Base-by-base conservation (phyloP, 2,797 vertebrate genomes). In the Pipistrellus nathusii region DNA sequence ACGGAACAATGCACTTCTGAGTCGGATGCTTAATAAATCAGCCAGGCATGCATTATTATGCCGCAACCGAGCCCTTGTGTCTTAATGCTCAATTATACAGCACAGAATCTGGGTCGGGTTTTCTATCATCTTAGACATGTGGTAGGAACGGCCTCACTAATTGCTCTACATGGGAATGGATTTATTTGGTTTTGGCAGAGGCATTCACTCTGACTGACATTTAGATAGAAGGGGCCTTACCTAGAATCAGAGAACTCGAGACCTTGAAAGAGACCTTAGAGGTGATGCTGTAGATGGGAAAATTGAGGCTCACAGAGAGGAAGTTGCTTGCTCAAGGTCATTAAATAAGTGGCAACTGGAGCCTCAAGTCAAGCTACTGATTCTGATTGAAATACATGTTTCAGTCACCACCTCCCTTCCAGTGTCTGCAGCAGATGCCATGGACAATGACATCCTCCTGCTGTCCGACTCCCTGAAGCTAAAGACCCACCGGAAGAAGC, bases 51-150 rank as follows among this genome's bases (percentile, higher is more conserved):
- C 85, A 30, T 96, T 96, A 95, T 96, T 32, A 90, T 85, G 71
- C 95, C 0, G 72, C 88, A 55, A 0, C 4, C 30, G 92, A 95
- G 92, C 89, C 90, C 93, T 93, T 88, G 94, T 95, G 95, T 93
- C 96, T 98, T 92, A 87, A 96, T 96, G 91, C 91, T 97, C 97
- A 97, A 95, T 98, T 97, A 97, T 95, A 96, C 69, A 88, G 89
- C 97, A 73, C 77, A 82, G 88, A 97, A 97, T 98, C 97, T 88
- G 21, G 97, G 97, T 97, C 91, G 77, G 96, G 95, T 97, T 98
- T 94, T 97, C 97, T 96, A 92, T 98, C 93, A 95, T 97, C 94
- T 75, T 81, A 85, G 89, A 95, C 81, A 78, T 97, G 96, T 96
- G 98, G 93, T 95, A 96, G 97, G 95, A 97, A 91, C 5, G 51